Percentiles rank a stretch among this genome's conserved stretches.
These are phyloP conservation scores for Wasmannia auropunctata DNA, from an alignment of 1,140 invertebrate species.

Conservation along the genomic window DNA sequence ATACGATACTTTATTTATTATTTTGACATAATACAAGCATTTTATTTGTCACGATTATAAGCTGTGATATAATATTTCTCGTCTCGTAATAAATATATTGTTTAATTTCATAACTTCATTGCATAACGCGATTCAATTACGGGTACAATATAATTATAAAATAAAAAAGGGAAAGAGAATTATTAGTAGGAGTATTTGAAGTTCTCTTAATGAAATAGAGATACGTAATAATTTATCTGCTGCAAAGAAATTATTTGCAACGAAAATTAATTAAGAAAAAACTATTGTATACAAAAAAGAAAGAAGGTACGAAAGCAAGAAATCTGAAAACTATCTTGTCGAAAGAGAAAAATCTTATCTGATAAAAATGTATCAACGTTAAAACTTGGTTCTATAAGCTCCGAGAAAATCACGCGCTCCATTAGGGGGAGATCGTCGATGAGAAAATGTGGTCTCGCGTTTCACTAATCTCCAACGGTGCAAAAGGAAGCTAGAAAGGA, in stretches of 20 bases:
- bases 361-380: neutral
- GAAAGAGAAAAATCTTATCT: neutral
- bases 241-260: neutral
- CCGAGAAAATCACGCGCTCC: neutral
- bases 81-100: neutral
- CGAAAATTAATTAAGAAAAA: neutral
- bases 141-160: neutral
- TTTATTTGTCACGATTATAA: neutral
- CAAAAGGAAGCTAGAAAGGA: neutral
- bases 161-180: neutral
- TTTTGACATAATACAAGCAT: neutral
- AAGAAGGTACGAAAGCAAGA: neutral
- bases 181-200: neutral
- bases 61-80: neutral
- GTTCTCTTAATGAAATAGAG: neutral
- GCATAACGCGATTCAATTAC: conserved; percentile 18
- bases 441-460: neutral
- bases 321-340: neutral
- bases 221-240: neutral
- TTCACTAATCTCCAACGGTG: neutral
- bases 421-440: neutral
- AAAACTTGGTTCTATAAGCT: neutral
- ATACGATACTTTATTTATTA: conserved; percentile 18
- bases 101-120: conserved; percentile 16
- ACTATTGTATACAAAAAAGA: no score